Percentiles rank a stretch among this genome's conserved stretches.
These are phyloP conservation scores for Oceanodroma tethys DNA, from an alignment of 2,113 vertebrate species.

Conservation along the genomic window DNA sequence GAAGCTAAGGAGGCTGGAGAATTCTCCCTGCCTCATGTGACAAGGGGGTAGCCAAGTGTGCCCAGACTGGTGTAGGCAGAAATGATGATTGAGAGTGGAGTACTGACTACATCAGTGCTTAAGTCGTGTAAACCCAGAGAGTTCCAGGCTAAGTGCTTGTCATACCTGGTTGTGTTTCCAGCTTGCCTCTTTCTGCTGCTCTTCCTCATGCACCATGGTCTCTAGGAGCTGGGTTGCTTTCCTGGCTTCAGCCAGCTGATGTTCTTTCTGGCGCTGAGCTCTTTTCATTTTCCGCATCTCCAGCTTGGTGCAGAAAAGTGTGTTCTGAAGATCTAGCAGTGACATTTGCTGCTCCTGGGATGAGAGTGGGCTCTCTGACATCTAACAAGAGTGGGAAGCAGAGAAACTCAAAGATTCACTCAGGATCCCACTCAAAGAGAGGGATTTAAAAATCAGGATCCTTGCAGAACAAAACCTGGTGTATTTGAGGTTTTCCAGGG, in stretches of 20 bases:
- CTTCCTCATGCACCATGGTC: slow-evolving; percentile 68
- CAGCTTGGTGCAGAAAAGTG: slow-evolving; percentile 85
- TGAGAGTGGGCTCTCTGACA: slow-evolving; percentile 23
- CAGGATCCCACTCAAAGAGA: too few relatives aligned
- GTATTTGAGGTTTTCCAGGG: not conserved
- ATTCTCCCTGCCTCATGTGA: not conserved
- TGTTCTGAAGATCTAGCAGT: slow-evolving; percentile 80
- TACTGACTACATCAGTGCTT: not conserved
- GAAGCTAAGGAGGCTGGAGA: not conserved
- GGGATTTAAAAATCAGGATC: not conserved
- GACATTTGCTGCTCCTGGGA: slow-evolving; percentile 73
- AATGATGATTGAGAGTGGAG: not conserved
- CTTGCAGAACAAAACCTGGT: not conserved
- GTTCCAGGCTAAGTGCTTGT: not conserved
- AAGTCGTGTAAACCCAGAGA: not conserved
- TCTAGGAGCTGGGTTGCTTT: slow-evolving; percentile 75
- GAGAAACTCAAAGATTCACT: not conserved
- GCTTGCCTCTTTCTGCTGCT: slow-evolving; percentile 80
- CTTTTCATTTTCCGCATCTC: slow-evolving; percentile 83
- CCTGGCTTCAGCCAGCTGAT: slow-evolving; percentile 75
- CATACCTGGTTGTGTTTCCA: slow-evolving; percentile 86
- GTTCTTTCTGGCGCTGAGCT: slow-evolving; percentile 73
- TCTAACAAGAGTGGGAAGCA: slow-evolving; percentile 30
- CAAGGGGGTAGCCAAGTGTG: not conserved
- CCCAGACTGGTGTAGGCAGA: not conserved